Base-by-base conservation (phyloP, 92 coral and sea anemone species). In the Chrysogorgia sp. region DNA sequence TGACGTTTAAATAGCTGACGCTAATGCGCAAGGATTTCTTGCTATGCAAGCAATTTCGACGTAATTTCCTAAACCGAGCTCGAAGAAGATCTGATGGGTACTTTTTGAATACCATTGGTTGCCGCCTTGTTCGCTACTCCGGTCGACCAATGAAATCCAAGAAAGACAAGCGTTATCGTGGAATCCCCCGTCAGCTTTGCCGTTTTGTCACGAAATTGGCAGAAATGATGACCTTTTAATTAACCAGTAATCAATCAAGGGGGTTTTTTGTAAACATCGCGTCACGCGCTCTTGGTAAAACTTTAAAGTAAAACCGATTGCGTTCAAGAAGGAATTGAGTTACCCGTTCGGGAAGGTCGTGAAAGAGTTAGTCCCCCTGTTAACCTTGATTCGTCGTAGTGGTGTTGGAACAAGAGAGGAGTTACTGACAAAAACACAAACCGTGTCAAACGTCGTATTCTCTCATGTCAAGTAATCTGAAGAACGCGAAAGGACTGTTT, bases 401-500 rank as follows among this genome's bases (percentile, higher is more conserved):
- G n/a, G n/a, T n/a, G n/a, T n/a, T n/a, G n/a, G n/a, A n/a, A n/a
- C n/a, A n/a, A n/a, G n/a, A n/a, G n/a, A n/a, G n/a, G 12, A 37
- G 14, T n/a, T 6, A 7, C n/a, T 47, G 14, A 47, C n/a, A 23
- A 23, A 23, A 7, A 3, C 17, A 57, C 29, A 6, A 12, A 2
- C 17, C 17, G 50, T 43, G 50, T 43, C 9, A 43, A 9, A 17
- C 17, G 50, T 17, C 17, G 50, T 43, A 43, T 43, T 43, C 9
- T 43, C 17, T 17, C 3, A 69, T 48, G 64, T 72, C 63, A 19
- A 14, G 35, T 21, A 72, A 72, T 56, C 55, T 59, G 35, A 53
- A 65, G 23, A 72, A 72, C 31, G 43, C 79, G 22, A 72, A 72
- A 23, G 79, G 34, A 1, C 15, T 72, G 24, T 72, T 72, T 34